Base-by-base conservation (phyloP, 2,797 vertebrate species). In the Anabacerthia variegaticeps region DNA sequence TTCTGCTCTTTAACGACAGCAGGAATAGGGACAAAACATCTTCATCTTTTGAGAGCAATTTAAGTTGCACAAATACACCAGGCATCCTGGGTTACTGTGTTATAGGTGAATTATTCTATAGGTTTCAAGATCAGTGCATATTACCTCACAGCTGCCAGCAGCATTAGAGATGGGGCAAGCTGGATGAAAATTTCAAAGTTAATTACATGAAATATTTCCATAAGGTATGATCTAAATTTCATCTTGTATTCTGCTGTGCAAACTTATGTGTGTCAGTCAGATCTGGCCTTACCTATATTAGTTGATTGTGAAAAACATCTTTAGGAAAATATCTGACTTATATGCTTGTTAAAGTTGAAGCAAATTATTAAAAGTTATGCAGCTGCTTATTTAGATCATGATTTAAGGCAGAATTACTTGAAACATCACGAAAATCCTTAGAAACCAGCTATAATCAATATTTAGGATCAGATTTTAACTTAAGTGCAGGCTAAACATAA, bases 221-320 rank as follows among this genome's bases (percentile, higher is more conserved):
- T 48, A 39, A 61, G 17, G 8, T 19, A 28, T 73, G 37, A 69
- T 62, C 10, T 73, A 48, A 63, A 76, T 76, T 69, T 66, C 48
- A 23, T 69, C 15, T 36, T 71, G 19, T 28, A 20, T 76, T 80
- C 41, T 80, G 26, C 37, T 56, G 15, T 30, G 32, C 30, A 49
- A 26, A 68, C 49, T 28, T 19, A 20, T 0, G 3, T 3, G 0
- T 3, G 1, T 56, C 65, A 59, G 18, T 49, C 2, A 4, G 39
- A 44, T 54, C 20, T 55, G 61, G 26, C 41, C 23, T 43, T 81
- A 54, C 66, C 82, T 73, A 23, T 8, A 46, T 12, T 12, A 39
- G 21, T 48, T 43, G 32, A 30, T 1, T 6, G 52, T 20, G 26
- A 92, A 78, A 27, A 77, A 36, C 8, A 10, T 10, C 28, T 80